Conservation (phyloP, 2,797 vertebrate species). For the Allobates femoralis region DNA sequence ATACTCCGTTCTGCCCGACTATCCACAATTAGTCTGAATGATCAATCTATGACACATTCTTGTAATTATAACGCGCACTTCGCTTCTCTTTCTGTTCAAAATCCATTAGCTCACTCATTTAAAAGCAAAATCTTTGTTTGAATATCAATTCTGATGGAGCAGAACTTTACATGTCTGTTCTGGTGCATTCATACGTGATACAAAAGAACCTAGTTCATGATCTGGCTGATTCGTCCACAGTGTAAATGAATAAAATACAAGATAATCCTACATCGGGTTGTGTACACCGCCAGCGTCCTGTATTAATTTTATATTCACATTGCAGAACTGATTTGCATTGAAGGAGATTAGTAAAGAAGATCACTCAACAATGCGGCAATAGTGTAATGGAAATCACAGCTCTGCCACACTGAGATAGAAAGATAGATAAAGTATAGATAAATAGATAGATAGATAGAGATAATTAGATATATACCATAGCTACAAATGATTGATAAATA, state of each 20-base stretch:
- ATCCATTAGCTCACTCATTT: conserved; percentile 61
- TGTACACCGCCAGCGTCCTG: conserved; percentile 8
- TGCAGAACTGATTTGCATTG: conserved; percentile 16
- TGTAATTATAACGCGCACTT: conserved; percentile 59
- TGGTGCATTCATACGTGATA: conserved; percentile 53
- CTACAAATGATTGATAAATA: neutral
- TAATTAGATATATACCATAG: too few relatives aligned
- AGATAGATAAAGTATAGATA: neutral
- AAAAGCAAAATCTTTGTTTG: conserved; percentile 62
- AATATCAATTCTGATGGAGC: conserved; percentile 63
- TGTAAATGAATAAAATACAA: conserved; percentile 35
- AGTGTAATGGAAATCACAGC: neutral
- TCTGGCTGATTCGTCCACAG: conserved; percentile 33
- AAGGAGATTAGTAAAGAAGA: conserved; percentile 2
- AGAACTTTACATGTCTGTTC: conserved; percentile 61
- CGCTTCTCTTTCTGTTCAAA: conserved; percentile 59
- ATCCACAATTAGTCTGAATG: conserved; percentile 59
- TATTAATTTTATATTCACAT: conserved; percentile 7
- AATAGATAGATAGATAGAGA: neutral
- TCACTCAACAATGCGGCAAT: neutral
- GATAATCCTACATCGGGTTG: conserved; percentile 24
- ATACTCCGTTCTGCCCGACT: conserved; percentile 58
- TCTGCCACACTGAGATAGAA: neutral
- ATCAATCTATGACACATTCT: conserved; percentile 60
- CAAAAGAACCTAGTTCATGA: conserved; percentile 53